Evolutionary conservation across 2,888 invertebrate genomes (phyloP), one percentile per base, ranked within the genome.

Genomic region (Spodoptera littoralis): DNA sequence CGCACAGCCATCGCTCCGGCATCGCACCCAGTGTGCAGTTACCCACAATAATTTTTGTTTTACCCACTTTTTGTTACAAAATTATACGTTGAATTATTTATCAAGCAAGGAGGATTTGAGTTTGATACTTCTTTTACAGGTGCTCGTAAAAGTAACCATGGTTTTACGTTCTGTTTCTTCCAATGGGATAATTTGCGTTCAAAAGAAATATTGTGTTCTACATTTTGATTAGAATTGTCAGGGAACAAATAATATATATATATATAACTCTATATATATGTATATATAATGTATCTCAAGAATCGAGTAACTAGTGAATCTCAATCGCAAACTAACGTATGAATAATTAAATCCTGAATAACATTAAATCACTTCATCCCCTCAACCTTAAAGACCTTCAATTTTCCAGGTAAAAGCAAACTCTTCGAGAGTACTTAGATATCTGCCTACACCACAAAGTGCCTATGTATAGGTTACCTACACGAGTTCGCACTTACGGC

Each of bases 401-500:
- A 44, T 24, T n/a, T 1, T 22, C 3, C 13, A 45, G 44, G 8
- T 30, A 13, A 42, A 36, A 52, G 46, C 45, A 48, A 36, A n/a
- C 22, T 50, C 46, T 5, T 24, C 11, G 11, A 9, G n/a, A n/a
- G 36, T 18, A 13, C 41, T n/a, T 42, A 45, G 18, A 18, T 13
- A 42, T 13, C 27, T 47, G 36, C 61, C 51, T 18, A 5, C 36
- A 42, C 47, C 44, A 43, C 51, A 8, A n/a, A 36, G 11, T 30
- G 36, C 36, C 42, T 27, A 42, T n/a, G 24, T 69, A 59, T 9
- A 51, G 36, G 52, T 43, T 13, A 46, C 46, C 24, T 2, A 80
- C 78, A 78, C 41, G 73, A 46, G 47, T 62, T 70, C 49, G 78
- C 80, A 79, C 79, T 80, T 60, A 75, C 63, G 50, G 49, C 55